Evolutionary conservation across 2,797 vertebrate species (phyloP), one percentile per base, ranked within the genome.

Genomic region (Enteromius thamalakanensis): DNA sequence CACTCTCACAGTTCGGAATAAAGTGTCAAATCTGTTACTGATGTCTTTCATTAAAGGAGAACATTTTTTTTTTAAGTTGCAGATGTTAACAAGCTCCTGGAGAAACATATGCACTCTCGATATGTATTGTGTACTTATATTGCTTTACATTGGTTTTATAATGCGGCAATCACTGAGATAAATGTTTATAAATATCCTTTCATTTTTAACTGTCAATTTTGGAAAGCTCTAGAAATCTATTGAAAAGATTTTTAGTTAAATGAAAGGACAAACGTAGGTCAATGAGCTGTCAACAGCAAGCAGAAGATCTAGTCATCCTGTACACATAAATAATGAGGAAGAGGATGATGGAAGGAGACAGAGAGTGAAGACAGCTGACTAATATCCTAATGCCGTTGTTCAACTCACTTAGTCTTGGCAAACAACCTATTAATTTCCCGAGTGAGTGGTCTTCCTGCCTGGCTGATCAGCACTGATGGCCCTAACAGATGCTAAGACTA

Each of bases 351-450:
- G 85, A 86, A 80, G 86, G 47, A 83, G 81, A 86, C 80, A 49
- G 1, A 47, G 81, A 76, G 82, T 86, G 87, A 89, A 60, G 75
- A 89, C 86, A 60, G 75, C 80, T 74, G 83, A 84, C 84, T 69
- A 87, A 86, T 84, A 87, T 86, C 85, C 86, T 88, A 87, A 90
- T 82, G 84, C 83, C 58, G 87, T 87, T 88, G 89, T 87, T 88
- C 86, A 89, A 89, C 88, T 91, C 89, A 91, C 93, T 93, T 92
- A 84, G 86, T 88, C 84, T 89, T 55, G 37, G 90, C 91, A 92
- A 92, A 93, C 89, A 92, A 87, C 85, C 88, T 88, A 49, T 68
- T 85, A 76, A 78, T 81, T 85, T 90, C 89, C 90, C 89, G 86
- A 42, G 65, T 79, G 80, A 87, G 84, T 83, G 86, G 60, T 53